phyloP scores from a whole-genome alignment of 2,888 invertebrate species.

The Leucoma salicis region DNA sequence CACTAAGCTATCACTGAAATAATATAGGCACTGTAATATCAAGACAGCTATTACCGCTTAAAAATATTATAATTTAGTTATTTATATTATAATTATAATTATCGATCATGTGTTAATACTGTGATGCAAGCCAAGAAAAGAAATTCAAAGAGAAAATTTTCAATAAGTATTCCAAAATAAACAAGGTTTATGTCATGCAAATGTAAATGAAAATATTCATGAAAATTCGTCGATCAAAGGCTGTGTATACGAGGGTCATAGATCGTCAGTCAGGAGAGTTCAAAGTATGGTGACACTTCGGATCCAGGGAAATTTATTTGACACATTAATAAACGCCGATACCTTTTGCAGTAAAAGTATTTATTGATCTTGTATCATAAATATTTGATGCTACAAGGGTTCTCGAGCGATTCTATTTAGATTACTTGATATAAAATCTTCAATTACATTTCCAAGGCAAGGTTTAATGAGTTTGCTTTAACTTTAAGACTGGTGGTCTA shows the following conservation, averaged over 20 bases:
- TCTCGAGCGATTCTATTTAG: too few relatives aligned
- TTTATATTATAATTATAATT: too few relatives aligned
- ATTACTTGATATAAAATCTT: too few relatives aligned
- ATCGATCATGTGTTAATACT: not conserved
- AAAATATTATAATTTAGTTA: too few relatives aligned
- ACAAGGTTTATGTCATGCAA: conserved; percentile 39
- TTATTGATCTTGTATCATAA: too few relatives aligned
- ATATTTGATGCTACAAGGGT: too few relatives aligned
- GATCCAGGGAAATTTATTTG: conserved; percentile 17
- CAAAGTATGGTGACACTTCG: conserved; percentile 15
- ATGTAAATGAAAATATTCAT: conserved; percentile 49
- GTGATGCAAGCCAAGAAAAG: not conserved
- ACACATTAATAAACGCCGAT: conserved; percentile 11
- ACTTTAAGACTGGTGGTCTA: too few relatives aligned
- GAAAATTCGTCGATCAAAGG: conserved; percentile 38
- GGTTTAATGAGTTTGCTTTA: too few relatives aligned
- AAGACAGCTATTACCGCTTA: too few relatives aligned
- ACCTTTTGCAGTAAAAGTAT: not conserved
- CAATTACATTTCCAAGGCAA: too few relatives aligned
- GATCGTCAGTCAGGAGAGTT: conserved; percentile 11
- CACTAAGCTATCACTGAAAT: too few relatives aligned
- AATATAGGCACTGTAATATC: too few relatives aligned
- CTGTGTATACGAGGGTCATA: conserved; percentile 14
- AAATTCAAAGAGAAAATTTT: conserved; percentile 25
- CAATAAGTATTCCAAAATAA: conserved; percentile 27